These are phyloP conservation scores for Epinotia ramella DNA, from an alignment of 2,888 invertebrate species.

Conservation along the genomic window DNA sequence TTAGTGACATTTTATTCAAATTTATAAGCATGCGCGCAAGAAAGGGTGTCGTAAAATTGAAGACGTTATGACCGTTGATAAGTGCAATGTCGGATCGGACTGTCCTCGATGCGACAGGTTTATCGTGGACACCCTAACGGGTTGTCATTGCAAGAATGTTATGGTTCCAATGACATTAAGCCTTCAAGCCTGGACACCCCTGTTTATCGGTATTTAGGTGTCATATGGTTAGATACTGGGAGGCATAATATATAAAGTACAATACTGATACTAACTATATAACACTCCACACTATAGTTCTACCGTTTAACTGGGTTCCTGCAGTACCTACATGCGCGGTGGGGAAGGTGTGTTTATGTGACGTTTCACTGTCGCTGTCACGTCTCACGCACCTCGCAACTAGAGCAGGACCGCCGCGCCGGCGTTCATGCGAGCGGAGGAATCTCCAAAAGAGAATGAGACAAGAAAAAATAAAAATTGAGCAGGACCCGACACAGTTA, in stretches of 20 bases:
- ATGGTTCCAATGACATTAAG: conserved; percentile 47
- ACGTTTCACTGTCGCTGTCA: too few species aligned
- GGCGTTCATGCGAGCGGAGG: too few species aligned
- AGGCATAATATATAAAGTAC: not conserved
- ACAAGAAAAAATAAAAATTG: too few species aligned
- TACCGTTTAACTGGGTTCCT: too few species aligned
- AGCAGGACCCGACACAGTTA: too few species aligned
- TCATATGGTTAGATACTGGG: not conserved
- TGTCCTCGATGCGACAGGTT: conserved; percentile 76
- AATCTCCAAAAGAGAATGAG: too few species aligned
- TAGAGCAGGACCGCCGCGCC: too few species aligned
- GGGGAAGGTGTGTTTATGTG: too few species aligned
- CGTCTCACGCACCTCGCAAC: too few species aligned
- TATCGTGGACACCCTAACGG: conserved; percentile 81
- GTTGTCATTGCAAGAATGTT: conserved; percentile 67
- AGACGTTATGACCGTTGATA: conserved; percentile 82
- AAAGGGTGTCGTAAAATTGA: conserved; percentile 81
- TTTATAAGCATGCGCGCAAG: conserved; percentile 76
- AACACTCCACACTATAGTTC: too few species aligned
- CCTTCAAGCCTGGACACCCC: conserved; percentile 19
- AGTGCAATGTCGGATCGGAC: conserved; percentile 77
- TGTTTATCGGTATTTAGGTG: conserved; percentile 8
- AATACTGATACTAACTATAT: too few species aligned
- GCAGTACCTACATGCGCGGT: too few species aligned
- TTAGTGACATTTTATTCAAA: conserved; percentile 77